phyloP scores from a whole-genome alignment of 2,888 invertebrate species.

The Oscheius myriophilus region DNA sequence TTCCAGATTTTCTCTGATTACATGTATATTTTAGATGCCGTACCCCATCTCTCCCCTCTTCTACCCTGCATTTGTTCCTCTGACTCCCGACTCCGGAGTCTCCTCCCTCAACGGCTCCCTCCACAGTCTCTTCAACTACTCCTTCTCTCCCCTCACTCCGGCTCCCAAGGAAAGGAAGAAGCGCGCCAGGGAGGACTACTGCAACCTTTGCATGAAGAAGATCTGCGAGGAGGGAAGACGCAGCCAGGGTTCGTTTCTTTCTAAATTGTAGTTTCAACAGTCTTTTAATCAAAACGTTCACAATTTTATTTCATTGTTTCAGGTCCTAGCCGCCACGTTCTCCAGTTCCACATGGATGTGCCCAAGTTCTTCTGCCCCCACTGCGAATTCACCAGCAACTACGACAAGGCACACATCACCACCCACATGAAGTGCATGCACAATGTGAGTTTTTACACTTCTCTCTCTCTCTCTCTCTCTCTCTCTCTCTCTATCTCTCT shows the following conservation, averaged over 20 bases:
- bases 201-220: conserved; percentile 10
- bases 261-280: neutral
- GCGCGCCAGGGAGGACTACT: neutral
- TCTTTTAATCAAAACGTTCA: neutral
- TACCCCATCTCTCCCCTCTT: too few species aligned
- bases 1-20: too few species aligned
- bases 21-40: too few species aligned
- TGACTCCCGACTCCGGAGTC: too few species aligned
- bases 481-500: too few species aligned
- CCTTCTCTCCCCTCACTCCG: neutral
- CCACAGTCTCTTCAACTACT: too few species aligned
- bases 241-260: conserved; percentile 2
- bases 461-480: too few species aligned
- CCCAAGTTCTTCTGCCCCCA: conserved; percentile 6
- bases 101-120: too few species aligned
- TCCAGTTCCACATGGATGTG: conserved; percentile 5
- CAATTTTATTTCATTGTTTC: neutral
- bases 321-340: conserved; percentile 17
- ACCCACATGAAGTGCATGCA: conserved; percentile 8
- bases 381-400: conserved; percentile 15
- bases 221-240: conserved; percentile 5
- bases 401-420: conserved; percentile 20
- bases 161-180: neutral
- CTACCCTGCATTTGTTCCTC: too few species aligned
- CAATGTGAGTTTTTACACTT: too few species aligned